These are phyloP conservation scores for Hymenochirus boettgeri DNA, from an alignment of 2,113 vertebrate genomes.

Conservation along the genomic window DNA sequence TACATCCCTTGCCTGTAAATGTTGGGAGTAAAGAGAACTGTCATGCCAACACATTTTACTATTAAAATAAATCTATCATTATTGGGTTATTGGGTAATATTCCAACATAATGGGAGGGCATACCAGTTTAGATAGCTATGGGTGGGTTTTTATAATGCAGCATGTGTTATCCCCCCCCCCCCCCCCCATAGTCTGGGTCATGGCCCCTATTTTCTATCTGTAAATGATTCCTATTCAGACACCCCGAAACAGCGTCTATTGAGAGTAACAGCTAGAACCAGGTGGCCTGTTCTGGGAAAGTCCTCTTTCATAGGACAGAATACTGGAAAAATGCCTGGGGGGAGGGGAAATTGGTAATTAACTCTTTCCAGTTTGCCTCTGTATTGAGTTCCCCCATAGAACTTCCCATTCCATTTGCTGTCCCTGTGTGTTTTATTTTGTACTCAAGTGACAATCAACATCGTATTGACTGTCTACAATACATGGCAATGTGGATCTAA, in stretches of 20 bases:
- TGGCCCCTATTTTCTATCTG: constrained; percentile 54
- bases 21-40: too few species aligned
- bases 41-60: too few species aligned
- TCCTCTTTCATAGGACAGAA: constrained; percentile 40
- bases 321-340: constrained; percentile 19
- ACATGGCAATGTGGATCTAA: too few species aligned
- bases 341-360: constrained; percentile 28
- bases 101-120: too few species aligned
- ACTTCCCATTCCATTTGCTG: constrained; percentile 16
- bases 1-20: too few species aligned
- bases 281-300: constrained; percentile 57
- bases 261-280: constrained; percentile 52
- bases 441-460: constrained; percentile 13
- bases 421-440: constrained; percentile 3
- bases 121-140: too few species aligned
- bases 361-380: constrained; percentile 12
- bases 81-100: too few species aligned
- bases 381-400: not conserved
- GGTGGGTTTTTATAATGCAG: constrained; percentile 12
- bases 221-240: constrained; percentile 60
- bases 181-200: constrained; percentile 32
- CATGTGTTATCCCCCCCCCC: not conserved
- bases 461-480: constrained; percentile 3
- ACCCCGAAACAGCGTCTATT: constrained; percentile 44
- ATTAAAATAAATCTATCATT: too few species aligned